These are phyloP conservation scores for Acanthiza pusilla DNA, from an alignment of 2,797 vertebrate species.

Conservation along the genomic window DNA sequence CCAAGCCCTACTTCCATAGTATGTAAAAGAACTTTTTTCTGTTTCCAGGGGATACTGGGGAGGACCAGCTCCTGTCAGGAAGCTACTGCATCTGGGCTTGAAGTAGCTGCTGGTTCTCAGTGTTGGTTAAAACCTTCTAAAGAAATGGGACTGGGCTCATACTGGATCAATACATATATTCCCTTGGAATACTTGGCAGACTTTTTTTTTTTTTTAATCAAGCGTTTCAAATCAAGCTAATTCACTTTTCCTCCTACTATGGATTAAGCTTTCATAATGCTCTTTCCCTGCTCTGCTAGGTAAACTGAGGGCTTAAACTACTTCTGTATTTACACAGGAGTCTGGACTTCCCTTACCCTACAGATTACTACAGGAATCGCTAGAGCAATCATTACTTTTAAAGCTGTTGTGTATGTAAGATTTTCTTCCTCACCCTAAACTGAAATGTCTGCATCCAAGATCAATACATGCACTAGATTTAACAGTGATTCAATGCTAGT, in stretches of 20 bases:
- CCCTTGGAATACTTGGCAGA: neutral
- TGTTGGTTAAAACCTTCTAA: neutral
- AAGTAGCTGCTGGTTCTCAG: constrained; percentile 67
- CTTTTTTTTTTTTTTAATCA: neutral
- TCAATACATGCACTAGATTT: neutral
- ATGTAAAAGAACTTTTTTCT: constrained; percentile 13
- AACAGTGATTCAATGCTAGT: neutral
- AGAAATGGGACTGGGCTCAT: neutral
- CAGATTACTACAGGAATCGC: neutral
- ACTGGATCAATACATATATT: rapidly evolving
- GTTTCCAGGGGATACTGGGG: constrained; percentile 89
- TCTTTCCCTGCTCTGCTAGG: neutral
- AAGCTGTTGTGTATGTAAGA: neutral
- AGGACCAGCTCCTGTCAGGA: constrained; percentile 88
- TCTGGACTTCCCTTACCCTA: neutral
- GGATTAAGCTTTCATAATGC: neutral
- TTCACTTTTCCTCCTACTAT: rapidly evolving
- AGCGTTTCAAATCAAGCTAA: neutral
- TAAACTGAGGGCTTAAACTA: neutral
- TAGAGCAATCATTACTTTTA: neutral
- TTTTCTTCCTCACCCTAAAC: neutral
- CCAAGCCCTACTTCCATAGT: rapidly evolving
- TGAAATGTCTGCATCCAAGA: neutral
- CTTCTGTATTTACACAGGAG: neutral
- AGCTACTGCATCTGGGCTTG: constrained; percentile 89